Percentiles rank a stretch among this genome's conserved stretches.
Evolutionary conservation across 2,888 invertebrate species (phyloP).

Genomic region (Pycnomerus fuliginosus): DNA sequence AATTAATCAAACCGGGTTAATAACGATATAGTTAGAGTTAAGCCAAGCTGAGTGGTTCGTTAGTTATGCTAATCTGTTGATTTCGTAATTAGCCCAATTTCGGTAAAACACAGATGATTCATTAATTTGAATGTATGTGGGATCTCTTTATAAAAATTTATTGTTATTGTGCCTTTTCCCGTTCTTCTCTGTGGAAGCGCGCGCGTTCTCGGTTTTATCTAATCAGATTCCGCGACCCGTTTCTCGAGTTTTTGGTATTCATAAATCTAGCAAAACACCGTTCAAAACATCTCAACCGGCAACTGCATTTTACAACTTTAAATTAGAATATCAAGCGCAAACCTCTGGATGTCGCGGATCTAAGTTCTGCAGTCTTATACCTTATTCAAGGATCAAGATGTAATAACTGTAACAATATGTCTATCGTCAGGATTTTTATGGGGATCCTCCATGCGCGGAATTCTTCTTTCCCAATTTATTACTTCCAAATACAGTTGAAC

Average conservation of each 20-base stretch:
- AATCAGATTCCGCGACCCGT: constrained; percentile 22
- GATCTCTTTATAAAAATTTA: constrained; percentile 14
- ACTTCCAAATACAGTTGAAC: constrained; percentile 18
- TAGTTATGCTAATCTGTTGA: constrained; percentile 33
- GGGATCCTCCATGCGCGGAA: constrained; percentile 29
- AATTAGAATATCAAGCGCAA: constrained; percentile 38
- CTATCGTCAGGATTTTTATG: constrained; percentile 38
- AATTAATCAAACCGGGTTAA: constrained; percentile 22
- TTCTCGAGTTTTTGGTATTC: constrained; percentile 23
- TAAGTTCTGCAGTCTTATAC: constrained; percentile 27
- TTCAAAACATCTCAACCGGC: constrained; percentile 32
- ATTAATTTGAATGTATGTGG: constrained; percentile 8
- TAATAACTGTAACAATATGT: constrained; percentile 40
- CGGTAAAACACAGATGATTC: constrained; percentile 10
- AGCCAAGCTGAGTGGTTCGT: constrained; percentile 27
- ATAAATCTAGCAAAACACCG: constrained; percentile 32
- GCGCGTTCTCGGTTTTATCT: constrained; percentile 30
- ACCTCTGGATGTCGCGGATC: constrained; percentile 28
- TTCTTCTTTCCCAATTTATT: constrained; percentile 18
- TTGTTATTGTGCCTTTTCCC: constrained; percentile 21
- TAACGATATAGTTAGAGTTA: constrained; percentile 20
- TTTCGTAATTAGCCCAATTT: constrained; percentile 19
- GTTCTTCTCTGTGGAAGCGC: constrained; percentile 19
- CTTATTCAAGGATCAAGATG: constrained; percentile 38
- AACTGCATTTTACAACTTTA: constrained; percentile 38